These are phyloP conservation scores for Sinocyclocheilus grahami DNA, from an alignment of 2,113 vertebrate genomes.

Conservation along the genomic window DNA sequence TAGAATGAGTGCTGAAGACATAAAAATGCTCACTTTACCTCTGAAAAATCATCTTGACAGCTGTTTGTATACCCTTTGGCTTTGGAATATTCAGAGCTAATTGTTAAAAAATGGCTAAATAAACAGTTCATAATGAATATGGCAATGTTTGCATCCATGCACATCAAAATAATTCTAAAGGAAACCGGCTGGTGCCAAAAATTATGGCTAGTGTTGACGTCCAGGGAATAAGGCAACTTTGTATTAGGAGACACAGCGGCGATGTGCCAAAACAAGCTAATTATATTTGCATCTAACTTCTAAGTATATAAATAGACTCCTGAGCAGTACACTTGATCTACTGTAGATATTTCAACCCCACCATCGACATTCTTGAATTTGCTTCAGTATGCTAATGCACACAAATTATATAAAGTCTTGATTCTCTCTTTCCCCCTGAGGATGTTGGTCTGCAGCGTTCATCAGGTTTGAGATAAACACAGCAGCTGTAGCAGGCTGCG, in stretches of 20 bases:
- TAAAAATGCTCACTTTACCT: slow-evolving; percentile 46
- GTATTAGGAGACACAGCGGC: not conserved
- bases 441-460: slow-evolving; percentile 31
- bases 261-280: slow-evolving; percentile 6
- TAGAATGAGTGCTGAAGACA: slow-evolving; percentile 43
- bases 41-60: slow-evolving; percentile 53
- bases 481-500: slow-evolving; percentile 53
- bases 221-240: not conserved
- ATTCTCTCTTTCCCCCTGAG: slow-evolving; percentile 13
- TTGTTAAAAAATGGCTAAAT: slow-evolving; percentile 27
- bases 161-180: slow-evolving; percentile 23
- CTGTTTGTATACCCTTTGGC: slow-evolving; percentile 45
- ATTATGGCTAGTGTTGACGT: not conserved
- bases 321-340: slow-evolving; percentile 1
- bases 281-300: slow-evolving; percentile 19
- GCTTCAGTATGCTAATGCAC: not conserved
- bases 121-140: slow-evolving; percentile 32
- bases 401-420: slow-evolving; percentile 10
- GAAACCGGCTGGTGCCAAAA: not conserved
- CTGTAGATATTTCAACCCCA: not conserved
- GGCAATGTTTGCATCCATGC: slow-evolving; percentile 20
- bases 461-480: slow-evolving; percentile 53
- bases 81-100: slow-evolving; percentile 23
- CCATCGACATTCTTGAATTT: not conserved
- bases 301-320: slow-evolving; percentile 2